Evolutionary conservation across 2,113 vertebrate genomes (phyloP).

Genomic region (Todiramphus chloris): DNA sequence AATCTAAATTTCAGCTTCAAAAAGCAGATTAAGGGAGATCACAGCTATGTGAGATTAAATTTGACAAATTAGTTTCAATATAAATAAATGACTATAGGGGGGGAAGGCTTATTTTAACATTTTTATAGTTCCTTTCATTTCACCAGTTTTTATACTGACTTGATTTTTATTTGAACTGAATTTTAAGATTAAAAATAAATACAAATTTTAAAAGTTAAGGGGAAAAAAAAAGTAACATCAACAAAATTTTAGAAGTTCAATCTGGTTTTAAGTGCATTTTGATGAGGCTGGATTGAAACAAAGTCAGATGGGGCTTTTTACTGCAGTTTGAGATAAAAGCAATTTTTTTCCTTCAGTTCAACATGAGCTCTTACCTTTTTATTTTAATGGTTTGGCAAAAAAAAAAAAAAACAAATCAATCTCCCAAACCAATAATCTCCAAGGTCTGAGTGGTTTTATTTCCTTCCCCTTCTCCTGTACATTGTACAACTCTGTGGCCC

Average conservation of each 20-base stretch:
- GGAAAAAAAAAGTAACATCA: neutral
- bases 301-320: neutral
- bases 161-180: neutral
- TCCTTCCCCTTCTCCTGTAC: neutral
- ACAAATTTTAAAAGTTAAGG: neutral
- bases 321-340: neutral
- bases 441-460: neutral
- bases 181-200: neutral
- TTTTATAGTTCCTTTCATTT: neutral
- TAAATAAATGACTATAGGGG: neutral
- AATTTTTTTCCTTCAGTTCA: neutral
- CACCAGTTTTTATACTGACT: neutral
- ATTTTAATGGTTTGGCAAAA: neutral
- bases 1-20: neutral
- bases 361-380: neutral
- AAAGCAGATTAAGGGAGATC: neutral
- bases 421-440: neutral
- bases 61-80: neutral
- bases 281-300: neutral
- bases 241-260: neutral
- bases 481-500: neutral
- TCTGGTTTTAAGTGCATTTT: neutral
- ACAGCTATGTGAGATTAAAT: neutral
- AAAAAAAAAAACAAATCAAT: neutral
- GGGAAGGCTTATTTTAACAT: neutral